These are phyloP conservation scores for Bubo scandiacus DNA, from an alignment of 2,113 vertebrate genomes.

Conservation along the genomic window DNA sequence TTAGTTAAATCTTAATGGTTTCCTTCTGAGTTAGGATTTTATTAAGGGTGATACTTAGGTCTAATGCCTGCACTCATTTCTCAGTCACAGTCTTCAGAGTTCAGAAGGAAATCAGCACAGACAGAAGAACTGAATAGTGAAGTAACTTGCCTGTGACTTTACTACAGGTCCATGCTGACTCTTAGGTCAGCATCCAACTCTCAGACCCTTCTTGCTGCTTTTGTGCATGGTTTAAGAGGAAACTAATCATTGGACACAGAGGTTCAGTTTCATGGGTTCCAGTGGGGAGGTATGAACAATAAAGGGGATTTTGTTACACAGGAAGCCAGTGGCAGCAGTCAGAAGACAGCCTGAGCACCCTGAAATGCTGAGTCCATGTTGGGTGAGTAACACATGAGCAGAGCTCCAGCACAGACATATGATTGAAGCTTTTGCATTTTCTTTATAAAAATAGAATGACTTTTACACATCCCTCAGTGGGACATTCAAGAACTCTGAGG, in stretches of 20 bases:
- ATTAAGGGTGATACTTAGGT: background rate
- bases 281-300: background rate
- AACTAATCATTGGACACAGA: background rate
- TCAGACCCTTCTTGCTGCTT: background rate
- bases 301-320: rapidly evolving
- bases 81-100: background rate
- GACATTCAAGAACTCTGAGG: background rate
- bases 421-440: background rate
- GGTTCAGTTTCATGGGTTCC: background rate
- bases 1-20: background rate
- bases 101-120: background rate
- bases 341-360: background rate
- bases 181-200: background rate
- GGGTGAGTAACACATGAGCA: background rate
- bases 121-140: background rate
- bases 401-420: background rate
- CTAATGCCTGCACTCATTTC: background rate
- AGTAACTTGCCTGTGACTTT: background rate
- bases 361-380: rapidly evolving
- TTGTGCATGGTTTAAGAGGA: background rate
- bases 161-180: background rate
- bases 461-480: background rate
- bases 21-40: background rate
- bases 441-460: background rate
- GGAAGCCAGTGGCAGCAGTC: background rate